Base-by-base conservation (phyloP, 2,113 vertebrate species). In the Panthera tigris region DNA sequence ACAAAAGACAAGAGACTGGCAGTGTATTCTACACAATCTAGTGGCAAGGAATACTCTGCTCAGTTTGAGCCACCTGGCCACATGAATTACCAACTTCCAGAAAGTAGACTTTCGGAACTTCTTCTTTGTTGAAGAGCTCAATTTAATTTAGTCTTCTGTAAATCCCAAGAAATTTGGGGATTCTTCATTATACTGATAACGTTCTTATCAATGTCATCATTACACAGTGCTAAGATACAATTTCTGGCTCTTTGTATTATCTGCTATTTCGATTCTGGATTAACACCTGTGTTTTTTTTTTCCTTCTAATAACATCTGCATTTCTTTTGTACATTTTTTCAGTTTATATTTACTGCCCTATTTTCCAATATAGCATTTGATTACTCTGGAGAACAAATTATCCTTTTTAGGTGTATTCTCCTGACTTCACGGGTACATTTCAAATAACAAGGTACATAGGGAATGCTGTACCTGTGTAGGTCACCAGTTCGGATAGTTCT, bases 321-420 rank as follows among this genome's bases (percentile, higher is more conserved):
- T 80, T 92, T 79, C 82, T 55, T 52, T 89, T 92, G n/a, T 71
- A 18, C 18, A 88, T 71, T 87, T 61, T 55, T 27, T 87, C 6
- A 74, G 16, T 87, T 82, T 66, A 5, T 48, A 78, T 83, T 65
- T 90, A 68, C 8, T 82, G 66, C 1, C 29, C 41, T 76, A 29
- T 87, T 94, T 92, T 94, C n/a, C 88, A 90, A 29, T 79, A 61
- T 36, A 36, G 33, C 12, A 61, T 79, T 85, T 96, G 91, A 89
- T 86, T 96, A 81, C 76, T 55, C 76, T 80, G 41, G 45, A 95
- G 79, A 92, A 50, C 15, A 92, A 92, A 92, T 92, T 11, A 63
- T 31, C 25, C 3, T 29, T 36, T 45, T 84, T 81, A 94, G 21
- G 3, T 78, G 48, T 55, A 68, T 27, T 84, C 29, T 69, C 33